Conservation (phyloP, 2,113 vertebrate genomes). For the Eulacestoma nigropectus region DNA sequence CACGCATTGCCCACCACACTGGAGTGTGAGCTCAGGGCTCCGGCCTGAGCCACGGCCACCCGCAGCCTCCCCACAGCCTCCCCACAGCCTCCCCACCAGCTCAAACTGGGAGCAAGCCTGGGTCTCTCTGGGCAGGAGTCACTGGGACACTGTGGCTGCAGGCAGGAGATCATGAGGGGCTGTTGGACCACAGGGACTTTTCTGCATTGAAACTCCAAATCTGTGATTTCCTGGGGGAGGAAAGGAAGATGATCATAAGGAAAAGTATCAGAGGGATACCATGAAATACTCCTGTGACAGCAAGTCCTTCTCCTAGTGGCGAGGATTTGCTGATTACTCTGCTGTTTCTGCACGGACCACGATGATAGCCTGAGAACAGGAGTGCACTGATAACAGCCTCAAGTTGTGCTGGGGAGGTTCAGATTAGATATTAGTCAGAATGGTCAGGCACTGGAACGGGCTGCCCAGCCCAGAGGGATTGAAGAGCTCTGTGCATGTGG, state of each 20-base stretch:
- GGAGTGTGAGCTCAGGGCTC: not conserved
- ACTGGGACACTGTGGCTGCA: accelerated
- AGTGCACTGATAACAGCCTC: not conserved
- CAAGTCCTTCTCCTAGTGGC: not conserved
- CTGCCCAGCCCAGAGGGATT: not conserved
- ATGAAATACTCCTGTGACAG: not conserved
- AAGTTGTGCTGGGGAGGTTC: not conserved
- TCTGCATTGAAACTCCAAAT: not conserved
- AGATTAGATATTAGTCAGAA: not conserved
- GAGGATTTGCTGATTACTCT: not conserved
- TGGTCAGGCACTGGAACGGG: not conserved
- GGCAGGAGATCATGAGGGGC: not conserved
- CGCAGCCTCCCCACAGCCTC: not conserved
- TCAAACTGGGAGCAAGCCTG: accelerated
- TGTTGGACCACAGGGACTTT: not conserved
- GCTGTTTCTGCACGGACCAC: not conserved
- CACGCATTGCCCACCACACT: accelerated
- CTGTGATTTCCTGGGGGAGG: not conserved
- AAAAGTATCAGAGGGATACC: not conserved
- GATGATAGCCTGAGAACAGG: not conserved
- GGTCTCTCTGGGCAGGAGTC: not conserved
- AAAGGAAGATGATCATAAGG: not conserved
- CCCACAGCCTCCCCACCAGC: not conserved
- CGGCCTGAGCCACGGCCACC: not conserved
- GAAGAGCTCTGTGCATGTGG: not conserved